Percentiles rank a stretch among this genome's conserved stretches.
These are phyloP conservation scores for Nesidiocoris tenuis DNA, from an alignment of 2,888 invertebrate genomes.

Conservation along the genomic window DNA sequence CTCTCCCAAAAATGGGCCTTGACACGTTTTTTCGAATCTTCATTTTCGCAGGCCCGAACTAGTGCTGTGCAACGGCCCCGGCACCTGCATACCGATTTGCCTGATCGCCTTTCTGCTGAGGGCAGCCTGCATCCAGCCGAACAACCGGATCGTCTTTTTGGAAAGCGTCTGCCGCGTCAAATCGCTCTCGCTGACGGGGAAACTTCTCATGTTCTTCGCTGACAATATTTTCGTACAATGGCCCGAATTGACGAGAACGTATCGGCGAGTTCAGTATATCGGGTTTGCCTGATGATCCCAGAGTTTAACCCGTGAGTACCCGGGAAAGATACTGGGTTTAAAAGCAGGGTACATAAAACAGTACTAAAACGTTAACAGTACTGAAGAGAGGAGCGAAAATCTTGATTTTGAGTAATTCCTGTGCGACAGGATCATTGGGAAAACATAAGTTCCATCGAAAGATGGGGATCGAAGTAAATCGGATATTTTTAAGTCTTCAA, in stretches of 20 bases:
- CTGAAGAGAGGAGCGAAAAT: too few relatives aligned
- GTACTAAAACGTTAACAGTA: too few relatives aligned
- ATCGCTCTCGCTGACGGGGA: conserved; percentile 84
- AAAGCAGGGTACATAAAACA: too few relatives aligned
- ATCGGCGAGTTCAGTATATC: conserved; percentile 71
- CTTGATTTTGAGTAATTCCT: too few relatives aligned
- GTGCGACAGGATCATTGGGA: too few relatives aligned
- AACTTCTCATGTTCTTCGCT: conserved; percentile 77
- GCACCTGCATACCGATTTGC: conserved; percentile 92
- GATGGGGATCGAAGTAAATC: too few relatives aligned
- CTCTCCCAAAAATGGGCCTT: too few relatives aligned
- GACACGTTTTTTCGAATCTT: too few relatives aligned
- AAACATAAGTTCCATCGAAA: too few relatives aligned
- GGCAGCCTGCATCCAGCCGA: conserved; percentile 62
- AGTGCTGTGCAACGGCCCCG: conserved; percentile 92
- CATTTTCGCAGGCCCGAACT: conserved; percentile 72
- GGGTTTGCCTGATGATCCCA: conserved; percentile 57
- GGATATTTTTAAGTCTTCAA: too few relatives aligned
- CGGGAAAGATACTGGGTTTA: too few relatives aligned
- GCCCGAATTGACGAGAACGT: conserved; percentile 70
- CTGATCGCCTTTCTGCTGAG: conserved; percentile 72
- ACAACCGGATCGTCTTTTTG: conserved; percentile 80
- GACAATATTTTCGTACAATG: conserved; percentile 92
- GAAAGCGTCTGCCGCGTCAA: conserved; percentile 94
- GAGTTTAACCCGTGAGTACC: too few relatives aligned